A percentile compares a stretch with the other conserved stretches of the same genome.
These are phyloP conservation scores for Pediacus dermestoides DNA, from an alignment of 2,888 invertebrate genomes.

Conservation along the genomic window DNA sequence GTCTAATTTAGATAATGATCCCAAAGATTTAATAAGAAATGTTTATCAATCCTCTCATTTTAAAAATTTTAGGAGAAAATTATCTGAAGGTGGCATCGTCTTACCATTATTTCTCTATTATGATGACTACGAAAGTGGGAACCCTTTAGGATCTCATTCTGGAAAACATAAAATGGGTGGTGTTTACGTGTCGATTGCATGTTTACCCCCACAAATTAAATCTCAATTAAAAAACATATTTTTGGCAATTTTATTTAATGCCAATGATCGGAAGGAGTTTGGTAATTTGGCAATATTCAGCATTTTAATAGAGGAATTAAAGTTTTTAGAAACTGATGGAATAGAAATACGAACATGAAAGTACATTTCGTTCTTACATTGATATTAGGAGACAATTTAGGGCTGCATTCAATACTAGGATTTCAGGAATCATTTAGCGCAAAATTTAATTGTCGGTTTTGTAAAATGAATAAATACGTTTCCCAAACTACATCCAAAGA, in stretches of 20 bases:
- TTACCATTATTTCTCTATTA: slow-evolving; percentile 14
- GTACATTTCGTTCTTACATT: slow-evolving; percentile 15
- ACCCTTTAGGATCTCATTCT: slow-evolving; percentile 23
- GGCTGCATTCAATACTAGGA: slow-evolving; percentile 23
- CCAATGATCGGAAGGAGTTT: slow-evolving; percentile 13
- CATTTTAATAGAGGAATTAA: slow-evolving; percentile 16
- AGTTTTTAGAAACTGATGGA: slow-evolving; percentile 19
- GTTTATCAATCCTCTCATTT: too few species aligned
- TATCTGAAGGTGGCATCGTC: background rate
- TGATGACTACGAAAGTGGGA: slow-evolving; percentile 25
- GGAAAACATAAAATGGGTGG: slow-evolving; percentile 27
- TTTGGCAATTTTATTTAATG: slow-evolving; percentile 21
- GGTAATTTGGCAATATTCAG: slow-evolving; percentile 14
- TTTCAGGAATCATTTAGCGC: slow-evolving; percentile 23
- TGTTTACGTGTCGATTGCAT: slow-evolving; percentile 22
- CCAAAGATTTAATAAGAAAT: too few species aligned
- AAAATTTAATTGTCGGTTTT: slow-evolving; percentile 20
- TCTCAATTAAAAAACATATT: slow-evolving; percentile 25
- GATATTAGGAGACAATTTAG: slow-evolving; percentile 24
- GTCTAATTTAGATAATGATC: too few species aligned
- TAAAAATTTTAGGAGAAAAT: too few species aligned
- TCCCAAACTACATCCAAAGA: too few species aligned
- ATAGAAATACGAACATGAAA: slow-evolving; percentile 12
- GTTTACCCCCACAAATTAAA: slow-evolving; percentile 18
- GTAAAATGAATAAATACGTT: slow-evolving; percentile 11